A percentile compares a stretch with the other conserved stretches of the same genome.
Conservation (phyloP, 2,888 invertebrate species). For the Diabrotica balteata region DNA sequence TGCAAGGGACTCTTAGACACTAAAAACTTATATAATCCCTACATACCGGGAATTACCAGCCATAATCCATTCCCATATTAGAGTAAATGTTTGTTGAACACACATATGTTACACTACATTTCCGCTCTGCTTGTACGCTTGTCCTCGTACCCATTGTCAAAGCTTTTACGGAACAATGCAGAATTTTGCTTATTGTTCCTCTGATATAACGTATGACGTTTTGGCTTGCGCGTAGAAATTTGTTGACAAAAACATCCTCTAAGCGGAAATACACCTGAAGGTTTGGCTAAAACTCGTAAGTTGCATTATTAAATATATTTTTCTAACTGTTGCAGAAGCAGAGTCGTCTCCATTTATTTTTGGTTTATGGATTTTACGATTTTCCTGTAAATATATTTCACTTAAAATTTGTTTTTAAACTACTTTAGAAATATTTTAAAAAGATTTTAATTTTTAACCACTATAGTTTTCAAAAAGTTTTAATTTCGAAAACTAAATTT, state of each 20-base stretch:
- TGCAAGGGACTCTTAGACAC: background rate
- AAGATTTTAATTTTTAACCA: no score
- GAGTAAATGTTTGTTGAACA: slow-evolving; percentile 40
- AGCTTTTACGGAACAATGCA: slow-evolving; percentile 51
- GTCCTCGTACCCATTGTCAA: slow-evolving; percentile 41
- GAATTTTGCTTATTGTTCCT: slow-evolving; percentile 52
- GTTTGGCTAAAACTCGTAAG: slow-evolving; percentile 17
- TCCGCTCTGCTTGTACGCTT: slow-evolving; percentile 30
- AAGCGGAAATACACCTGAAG: slow-evolving; percentile 28
- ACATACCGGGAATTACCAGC: slow-evolving; percentile 21
- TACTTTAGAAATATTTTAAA: no score
- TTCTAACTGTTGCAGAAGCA: no score
- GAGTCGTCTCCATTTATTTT: background rate
- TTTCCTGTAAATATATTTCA: no score
- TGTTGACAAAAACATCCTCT: slow-evolving; percentile 39
- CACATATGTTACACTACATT: slow-evolving; percentile 39
- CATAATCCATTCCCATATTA: slow-evolving; percentile 42
- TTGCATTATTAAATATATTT: slow-evolving; percentile 2
- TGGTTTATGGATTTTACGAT: background rate
- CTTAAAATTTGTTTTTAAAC: no score
- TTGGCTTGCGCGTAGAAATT: slow-evolving; percentile 50
- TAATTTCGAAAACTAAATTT: no score
- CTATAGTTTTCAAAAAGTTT: no score
- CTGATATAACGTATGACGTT: slow-evolving; percentile 54
- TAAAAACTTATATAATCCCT: slow-evolving; percentile 27